Conservation (phyloP, 2,113 vertebrate genomes). For the Rafetus swinhoei region DNA sequence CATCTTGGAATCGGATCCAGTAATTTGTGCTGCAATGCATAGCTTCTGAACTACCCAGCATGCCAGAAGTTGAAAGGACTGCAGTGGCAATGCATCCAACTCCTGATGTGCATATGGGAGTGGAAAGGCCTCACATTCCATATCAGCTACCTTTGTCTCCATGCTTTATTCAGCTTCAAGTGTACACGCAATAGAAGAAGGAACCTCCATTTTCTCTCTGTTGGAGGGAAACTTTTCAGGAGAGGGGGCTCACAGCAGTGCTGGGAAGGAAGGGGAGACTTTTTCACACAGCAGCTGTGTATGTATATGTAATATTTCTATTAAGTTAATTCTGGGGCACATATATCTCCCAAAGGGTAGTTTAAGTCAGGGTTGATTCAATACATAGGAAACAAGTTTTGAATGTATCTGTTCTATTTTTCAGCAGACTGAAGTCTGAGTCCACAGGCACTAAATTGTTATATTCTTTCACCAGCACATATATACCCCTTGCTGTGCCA, state of each 20-base stretch:
- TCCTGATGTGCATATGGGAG: not conserved
- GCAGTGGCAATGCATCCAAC: not conserved
- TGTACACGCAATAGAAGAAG: constrained; percentile 39
- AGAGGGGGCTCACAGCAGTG: constrained; percentile 8
- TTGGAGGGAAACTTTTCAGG: constrained; percentile 17
- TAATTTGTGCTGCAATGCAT: not conserved
- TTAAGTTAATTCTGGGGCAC: too few relatives aligned
- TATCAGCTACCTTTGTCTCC: not conserved
- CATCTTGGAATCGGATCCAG: not conserved
- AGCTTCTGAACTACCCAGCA: not conserved
- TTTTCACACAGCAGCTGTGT: constrained; percentile 79
- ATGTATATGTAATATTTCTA: not conserved
- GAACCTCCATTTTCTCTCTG: not conserved
- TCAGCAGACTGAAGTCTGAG: not conserved
- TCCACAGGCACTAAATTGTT: not conserved
- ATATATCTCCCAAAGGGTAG: constrained; percentile 39
- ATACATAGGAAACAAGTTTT: constrained; percentile 74
- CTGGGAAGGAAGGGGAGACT: constrained; percentile 49
- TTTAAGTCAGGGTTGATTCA: constrained; percentile 77
- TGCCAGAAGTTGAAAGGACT: not conserved
- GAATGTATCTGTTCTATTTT: constrained; percentile 55
- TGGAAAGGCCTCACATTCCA: not conserved
- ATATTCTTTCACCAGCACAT: constrained; percentile 77
- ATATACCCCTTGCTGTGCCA: constrained; percentile 45
- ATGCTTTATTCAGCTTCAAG: constrained; percentile 40